phyloP scores from a whole-genome alignment of 2,888 invertebrate species.

The Seira sanloemensis region DNA sequence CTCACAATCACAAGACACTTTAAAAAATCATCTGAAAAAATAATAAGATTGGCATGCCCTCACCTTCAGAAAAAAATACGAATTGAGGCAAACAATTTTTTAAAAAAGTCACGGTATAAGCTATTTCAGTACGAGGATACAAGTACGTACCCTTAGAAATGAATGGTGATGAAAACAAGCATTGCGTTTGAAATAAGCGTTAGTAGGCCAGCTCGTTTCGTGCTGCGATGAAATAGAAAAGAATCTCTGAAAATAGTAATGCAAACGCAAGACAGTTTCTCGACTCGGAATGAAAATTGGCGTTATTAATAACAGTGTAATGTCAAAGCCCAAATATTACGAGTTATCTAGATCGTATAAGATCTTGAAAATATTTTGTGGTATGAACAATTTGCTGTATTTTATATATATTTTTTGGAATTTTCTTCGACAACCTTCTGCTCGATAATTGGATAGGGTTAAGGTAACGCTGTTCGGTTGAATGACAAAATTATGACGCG shows the following conservation, averaged over 20 bases:
- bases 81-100: background rate
- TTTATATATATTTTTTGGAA: no score
- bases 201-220: conserved; percentile 10
- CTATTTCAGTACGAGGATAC: no score
- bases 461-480: no score
- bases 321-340: background rate
- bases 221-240: background rate
- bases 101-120: background rate
- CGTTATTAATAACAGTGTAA: background rate
- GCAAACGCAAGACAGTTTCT: no score
- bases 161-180: background rate
- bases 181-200: background rate
- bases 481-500: no score
- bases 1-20: no score
- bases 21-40: background rate
- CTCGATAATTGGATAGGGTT: no score
- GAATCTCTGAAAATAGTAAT: background rate
- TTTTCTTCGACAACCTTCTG: no score
- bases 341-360: background rate
- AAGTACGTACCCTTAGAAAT: no score
- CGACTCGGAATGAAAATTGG: no score
- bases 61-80: background rate
- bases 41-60: background rate
- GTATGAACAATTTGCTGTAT: no score
- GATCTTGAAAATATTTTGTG: no score